A percentile compares a stretch with the other conserved stretches of the same genome.
Conservation (phyloP, 2,797 vertebrate genomes). For the Epinephelus coioides region DNA sequence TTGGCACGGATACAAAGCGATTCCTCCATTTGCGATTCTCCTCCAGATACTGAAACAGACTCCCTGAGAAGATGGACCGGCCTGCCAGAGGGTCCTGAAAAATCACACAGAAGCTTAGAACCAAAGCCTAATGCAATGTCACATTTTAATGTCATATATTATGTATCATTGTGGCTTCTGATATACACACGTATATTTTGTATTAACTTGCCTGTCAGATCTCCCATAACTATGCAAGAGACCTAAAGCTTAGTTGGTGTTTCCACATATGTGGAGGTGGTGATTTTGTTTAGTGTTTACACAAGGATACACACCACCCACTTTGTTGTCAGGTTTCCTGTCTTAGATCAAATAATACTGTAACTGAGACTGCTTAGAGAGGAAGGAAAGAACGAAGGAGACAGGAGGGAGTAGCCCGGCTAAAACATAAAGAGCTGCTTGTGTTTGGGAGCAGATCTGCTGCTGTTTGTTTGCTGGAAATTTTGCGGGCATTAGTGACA, state of each 20-base stretch:
- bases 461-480: background rate
- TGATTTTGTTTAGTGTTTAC: slow-evolving; percentile 53
- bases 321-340: slow-evolving; percentile 64
- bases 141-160: background rate
- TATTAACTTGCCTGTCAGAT: background rate
- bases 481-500: background rate
- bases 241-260: slow-evolving; percentile 3
- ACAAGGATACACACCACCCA: slow-evolving; percentile 50
- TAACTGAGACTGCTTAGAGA: slow-evolving; percentile 15
- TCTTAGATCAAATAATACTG: slow-evolving; percentile 58
- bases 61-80: slow-evolving; percentile 93
- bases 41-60: slow-evolving; percentile 94
- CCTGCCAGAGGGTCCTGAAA: slow-evolving; percentile 90
- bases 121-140: background rate
- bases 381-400: slow-evolving; percentile 34
- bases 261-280: slow-evolving; percentile 17
- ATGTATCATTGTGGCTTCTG: background rate
- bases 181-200: background rate
- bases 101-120: background rate
- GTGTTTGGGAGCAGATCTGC: background rate
- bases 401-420: background rate
- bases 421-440: background rate
- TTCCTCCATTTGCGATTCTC: slow-evolving; percentile 97
- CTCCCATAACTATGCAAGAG: background rate
- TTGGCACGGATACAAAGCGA: slow-evolving; percentile 91